phyloP scores from a whole-genome alignment of 2,797 vertebrate species.

The Argya squamiceps region DNA sequence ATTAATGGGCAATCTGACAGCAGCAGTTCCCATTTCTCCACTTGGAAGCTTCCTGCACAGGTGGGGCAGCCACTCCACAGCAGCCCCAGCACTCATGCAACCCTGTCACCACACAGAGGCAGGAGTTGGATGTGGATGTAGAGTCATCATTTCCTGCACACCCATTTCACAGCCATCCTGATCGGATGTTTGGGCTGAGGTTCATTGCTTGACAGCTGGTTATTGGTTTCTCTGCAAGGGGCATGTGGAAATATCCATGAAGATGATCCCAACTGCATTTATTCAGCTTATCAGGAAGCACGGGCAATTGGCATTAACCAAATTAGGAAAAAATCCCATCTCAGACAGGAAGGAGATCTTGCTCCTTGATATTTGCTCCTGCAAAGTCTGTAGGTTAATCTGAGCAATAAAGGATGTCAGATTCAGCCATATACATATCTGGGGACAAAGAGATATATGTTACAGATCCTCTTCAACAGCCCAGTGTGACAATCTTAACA shows the following conservation, averaged over 20 bases:
- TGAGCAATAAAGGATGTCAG: not conserved
- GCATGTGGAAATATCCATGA: constrained; percentile 36
- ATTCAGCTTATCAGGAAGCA: constrained; percentile 16
- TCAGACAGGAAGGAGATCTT: not conserved
- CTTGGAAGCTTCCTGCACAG: not conserved
- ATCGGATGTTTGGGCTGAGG: not conserved
- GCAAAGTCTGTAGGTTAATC: not conserved
- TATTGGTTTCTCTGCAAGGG: constrained; percentile 56
- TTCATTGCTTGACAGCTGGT: constrained; percentile 62
- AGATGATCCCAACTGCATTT: not conserved
- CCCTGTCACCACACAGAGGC: fast-evolving
- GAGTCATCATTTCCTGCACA: not conserved
- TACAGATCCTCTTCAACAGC: not conserved
- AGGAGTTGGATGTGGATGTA: not conserved
- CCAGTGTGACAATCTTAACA: not conserved
- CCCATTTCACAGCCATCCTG: not conserved
- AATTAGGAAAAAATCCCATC: not conserved
- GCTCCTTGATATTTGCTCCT: not conserved
- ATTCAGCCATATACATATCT: not conserved
- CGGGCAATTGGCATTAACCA: not conserved
- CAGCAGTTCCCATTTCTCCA: not conserved
- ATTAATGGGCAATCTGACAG: not conserved
- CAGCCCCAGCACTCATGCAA: not conserved
- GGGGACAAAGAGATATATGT: not conserved
- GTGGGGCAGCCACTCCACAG: not conserved